These are phyloP conservation scores for Allolobophora icterica DNA, from an alignment of 2,888 invertebrate species.

Conservation along the genomic window DNA sequence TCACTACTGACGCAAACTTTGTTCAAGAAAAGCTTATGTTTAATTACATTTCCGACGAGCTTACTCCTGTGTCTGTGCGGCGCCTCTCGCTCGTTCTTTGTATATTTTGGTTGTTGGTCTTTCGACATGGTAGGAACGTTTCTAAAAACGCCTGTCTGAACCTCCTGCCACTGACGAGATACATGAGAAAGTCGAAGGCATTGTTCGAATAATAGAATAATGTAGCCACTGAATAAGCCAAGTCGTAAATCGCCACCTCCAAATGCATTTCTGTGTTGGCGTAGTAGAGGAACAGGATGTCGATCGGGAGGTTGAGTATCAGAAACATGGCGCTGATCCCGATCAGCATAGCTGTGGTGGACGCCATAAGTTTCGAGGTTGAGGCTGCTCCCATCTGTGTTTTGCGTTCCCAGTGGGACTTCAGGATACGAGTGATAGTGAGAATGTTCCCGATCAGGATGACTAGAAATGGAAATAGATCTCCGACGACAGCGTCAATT, in stretches of 20 bases:
- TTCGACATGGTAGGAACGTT: conserved; percentile 9
- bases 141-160: conserved; percentile 2
- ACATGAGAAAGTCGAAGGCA: background rate
- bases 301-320: background rate
- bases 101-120: background rate
- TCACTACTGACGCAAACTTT: too few relatives aligned
- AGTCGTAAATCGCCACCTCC: background rate
- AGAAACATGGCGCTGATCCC: background rate
- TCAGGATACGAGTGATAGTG: background rate
- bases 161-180: background rate
- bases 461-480: background rate
- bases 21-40: too few relatives aligned
- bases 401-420: background rate
- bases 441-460: conserved; percentile 25
- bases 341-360: conserved; percentile 6
- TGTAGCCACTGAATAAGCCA: background rate
- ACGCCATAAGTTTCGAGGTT: background rate
- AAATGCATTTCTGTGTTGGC: background rate
- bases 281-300: background rate
- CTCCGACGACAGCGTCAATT: background rate
- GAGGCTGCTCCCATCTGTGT: background rate
- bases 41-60: too few relatives aligned
- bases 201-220: background rate
- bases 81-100: background rate
- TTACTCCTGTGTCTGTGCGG: background rate